Base-by-base conservation (phyloP, 2,113 vertebrate genomes). In the Alethe diademata region DNA sequence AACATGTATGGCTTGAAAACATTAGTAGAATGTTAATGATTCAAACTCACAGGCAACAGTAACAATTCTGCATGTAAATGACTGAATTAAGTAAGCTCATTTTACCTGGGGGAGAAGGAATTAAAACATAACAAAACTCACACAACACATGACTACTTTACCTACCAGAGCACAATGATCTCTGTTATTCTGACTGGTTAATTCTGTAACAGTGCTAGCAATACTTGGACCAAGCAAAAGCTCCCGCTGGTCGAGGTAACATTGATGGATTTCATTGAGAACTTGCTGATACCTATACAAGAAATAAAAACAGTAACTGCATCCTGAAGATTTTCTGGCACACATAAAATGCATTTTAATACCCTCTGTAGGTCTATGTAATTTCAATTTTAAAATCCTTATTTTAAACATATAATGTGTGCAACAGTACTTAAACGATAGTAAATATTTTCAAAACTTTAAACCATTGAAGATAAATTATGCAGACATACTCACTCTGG, bases 101-200 rank as follows among this genome's bases (percentile, higher is more conserved):
- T 86, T 79, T 62, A 58, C 62, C 12, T 50, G 22, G 14, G 19
- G 31, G 24, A 61, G 3, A 8, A 2, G 3, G 22, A 50, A 91
- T 62, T 58, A 50, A 93, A 78, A 57, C 16, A 1, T 18, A 62
- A 61, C 75, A 79, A 56, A 86, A 78, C 3, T 2, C 18, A 23
- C 65, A 60, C 10, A 84, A 47, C 13, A 61, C 13, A 9, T 0
- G 7, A 88, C 20, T 50, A 2, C 19, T 71, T 78, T 20, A 80
- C 98, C 91, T 97, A 99, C 99, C 99, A 99, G 98, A 93, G 99
- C 99, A 91, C 99, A 99, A 95, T 99, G 99, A 96, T 99, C 99
- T 97, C 98, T 99, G 97, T 98, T 98, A 97, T 99, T 99, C 92
- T 99, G 99, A 97, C 98, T 98, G 91, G 99, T 99, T 95, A 99